Conservation (phyloP, 2,797 vertebrate species). For the Nyctibius grandis region DNA sequence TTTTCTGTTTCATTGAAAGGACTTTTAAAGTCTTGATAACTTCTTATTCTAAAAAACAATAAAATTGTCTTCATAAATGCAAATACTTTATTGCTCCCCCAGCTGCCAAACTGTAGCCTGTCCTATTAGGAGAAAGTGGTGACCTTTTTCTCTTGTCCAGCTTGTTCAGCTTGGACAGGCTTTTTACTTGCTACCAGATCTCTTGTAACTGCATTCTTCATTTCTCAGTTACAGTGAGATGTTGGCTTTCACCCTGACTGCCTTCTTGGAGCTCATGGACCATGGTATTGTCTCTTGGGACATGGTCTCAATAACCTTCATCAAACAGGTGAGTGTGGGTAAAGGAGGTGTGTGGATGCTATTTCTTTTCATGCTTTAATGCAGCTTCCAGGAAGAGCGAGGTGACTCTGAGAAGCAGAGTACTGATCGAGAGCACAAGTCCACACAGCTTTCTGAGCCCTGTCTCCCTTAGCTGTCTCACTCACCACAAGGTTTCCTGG, state of each 20-base stretch:
- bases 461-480: not conserved
- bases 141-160: not conserved
- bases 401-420: not conserved
- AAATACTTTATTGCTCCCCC: not conserved
- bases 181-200: not conserved
- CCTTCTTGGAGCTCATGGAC: slow-evolving; percentile 99
- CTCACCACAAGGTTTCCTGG: not conserved
- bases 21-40: not conserved
- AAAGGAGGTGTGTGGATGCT: not conserved
- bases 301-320: slow-evolving; percentile 94
- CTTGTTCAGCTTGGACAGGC: not conserved
- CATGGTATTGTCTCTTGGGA: slow-evolving; percentile 98
- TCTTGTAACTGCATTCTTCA: not conserved
- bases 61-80: not conserved
- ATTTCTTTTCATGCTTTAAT: not conserved
- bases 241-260: slow-evolving; percentile 98
- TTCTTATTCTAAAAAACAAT: too few relatives aligned
- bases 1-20: not conserved
- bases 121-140: not conserved
- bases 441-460: not conserved
- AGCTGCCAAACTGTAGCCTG: not conserved
- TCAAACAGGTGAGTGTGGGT: slow-evolving; percentile 88
- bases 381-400: not conserved
- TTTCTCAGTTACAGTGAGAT: slow-evolving; percentile 92
- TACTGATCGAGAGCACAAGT: not conserved